Evolutionary conservation across 2,797 vertebrate species (phyloP).

Genomic region (Botia almorhae): DNA sequence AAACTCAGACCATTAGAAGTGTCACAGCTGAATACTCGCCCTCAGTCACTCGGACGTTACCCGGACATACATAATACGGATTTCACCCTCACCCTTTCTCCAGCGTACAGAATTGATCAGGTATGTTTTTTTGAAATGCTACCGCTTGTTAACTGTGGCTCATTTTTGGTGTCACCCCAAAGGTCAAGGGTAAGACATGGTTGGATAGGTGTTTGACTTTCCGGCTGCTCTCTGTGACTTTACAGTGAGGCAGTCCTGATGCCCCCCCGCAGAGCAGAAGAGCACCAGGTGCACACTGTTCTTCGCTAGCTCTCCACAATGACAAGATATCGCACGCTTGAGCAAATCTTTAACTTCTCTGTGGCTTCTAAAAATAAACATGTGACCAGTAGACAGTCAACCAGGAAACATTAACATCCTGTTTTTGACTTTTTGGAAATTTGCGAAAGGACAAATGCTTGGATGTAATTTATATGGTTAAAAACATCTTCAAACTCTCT

Average conservation of each 20-base stretch:
- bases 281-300: constrained; percentile 38
- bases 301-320: constrained; percentile 6
- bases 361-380: constrained; percentile 46
- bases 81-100: constrained; percentile 46
- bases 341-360: constrained; percentile 26
- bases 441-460: not conserved
- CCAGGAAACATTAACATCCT: not conserved
- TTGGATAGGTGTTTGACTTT: constrained; percentile 30
- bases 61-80: constrained; percentile 49
- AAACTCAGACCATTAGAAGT: constrained; percentile 66
- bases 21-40: constrained; percentile 60
- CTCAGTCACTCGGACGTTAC: constrained; percentile 34
- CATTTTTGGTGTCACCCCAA: constrained; percentile 44
- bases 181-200: constrained; percentile 37
- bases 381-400: constrained; percentile 30
- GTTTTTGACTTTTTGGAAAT: not conserved
- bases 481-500: constrained; percentile 36
- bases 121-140: constrained; percentile 54
- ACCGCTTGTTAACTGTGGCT: constrained; percentile 16
- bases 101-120: constrained; percentile 47
- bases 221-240: constrained; percentile 28
- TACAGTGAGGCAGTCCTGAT: constrained; percentile 16
- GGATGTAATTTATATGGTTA: not conserved
- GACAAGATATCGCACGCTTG: constrained; percentile 16
- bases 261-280: constrained; percentile 31